Evolutionary conservation across 2,888 invertebrate species (phyloP), one percentile per base, ranked within the genome.

Genomic region (Phorcus lineatus): DNA sequence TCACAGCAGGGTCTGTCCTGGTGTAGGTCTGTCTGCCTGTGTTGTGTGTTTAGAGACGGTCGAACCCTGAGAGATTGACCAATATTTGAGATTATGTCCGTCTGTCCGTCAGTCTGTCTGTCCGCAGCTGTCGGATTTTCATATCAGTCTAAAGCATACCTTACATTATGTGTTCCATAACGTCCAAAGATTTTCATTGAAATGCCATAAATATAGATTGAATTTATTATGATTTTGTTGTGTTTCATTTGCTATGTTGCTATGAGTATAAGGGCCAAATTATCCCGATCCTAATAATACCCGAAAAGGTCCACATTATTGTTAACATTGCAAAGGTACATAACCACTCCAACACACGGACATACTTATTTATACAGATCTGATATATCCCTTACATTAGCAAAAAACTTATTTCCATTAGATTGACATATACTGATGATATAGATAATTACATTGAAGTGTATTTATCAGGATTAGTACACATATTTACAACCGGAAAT

Each of bases 161-260:
- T 62, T 62, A 28, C 62, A 62, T 62, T 28, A 28, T 28, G 28
- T 28, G 62, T 62, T 62, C 62, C 62, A 62, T 62, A 62, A 62
- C 62, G 28, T 62, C 62, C 62, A 62, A 62, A 62, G 62, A 62
- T 62, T 62, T 62, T 62, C 62, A 62, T 62, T 62, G 62, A 62
- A 62, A 62, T 28, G 24, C 28, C 62, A 24, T 28, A 28, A 62
- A 62, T 62, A 62, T 62, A 62, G 62, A 62, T 62, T 62, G 62
- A 62, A 62, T 62, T 62, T 62, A 62, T 28, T 0, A 28, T 9
- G 24, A 28, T 62, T 62, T 62, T 28, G 62, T 62, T 62, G 24
- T 62, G 24, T 62, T 62, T 62, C 16, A 24, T 62, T 62, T 16
- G 47, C 47, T 13, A 1, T 47, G 13, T 13, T 47, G 4, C 36